These are phyloP conservation scores for Ctenomys sociabilis DNA, from an alignment of 2,113 vertebrate genomes.

Conservation along the genomic window DNA sequence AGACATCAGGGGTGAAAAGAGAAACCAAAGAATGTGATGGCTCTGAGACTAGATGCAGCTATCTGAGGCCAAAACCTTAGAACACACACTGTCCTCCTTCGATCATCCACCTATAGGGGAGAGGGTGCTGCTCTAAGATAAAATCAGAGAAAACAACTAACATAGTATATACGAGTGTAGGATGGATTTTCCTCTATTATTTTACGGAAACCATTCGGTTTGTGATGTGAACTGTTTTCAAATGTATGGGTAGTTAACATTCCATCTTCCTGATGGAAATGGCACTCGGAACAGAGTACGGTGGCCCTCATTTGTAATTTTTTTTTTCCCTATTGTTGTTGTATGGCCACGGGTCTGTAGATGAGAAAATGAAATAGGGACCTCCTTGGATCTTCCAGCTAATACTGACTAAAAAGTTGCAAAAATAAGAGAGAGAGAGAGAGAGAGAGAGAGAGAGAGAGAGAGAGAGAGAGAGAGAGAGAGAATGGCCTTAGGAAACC, in stretches of 20 bases:
- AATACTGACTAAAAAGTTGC: background rate
- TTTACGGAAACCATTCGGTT: background rate
- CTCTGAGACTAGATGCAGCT: background rate
- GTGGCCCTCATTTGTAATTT: background rate
- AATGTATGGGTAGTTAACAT: conserved; percentile 5
- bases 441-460: background rate
- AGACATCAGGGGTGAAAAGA: background rate
- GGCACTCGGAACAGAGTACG: background rate
- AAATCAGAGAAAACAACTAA: conserved; percentile 6
- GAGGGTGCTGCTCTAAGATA: background rate
- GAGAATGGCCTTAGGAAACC: background rate
- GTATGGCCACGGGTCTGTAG: background rate
- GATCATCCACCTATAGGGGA: background rate
- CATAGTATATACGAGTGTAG: background rate
- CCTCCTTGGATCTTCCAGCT: background rate
- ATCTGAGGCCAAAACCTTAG: background rate
- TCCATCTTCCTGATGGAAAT: conserved; percentile 22
- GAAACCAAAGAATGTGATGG: background rate
- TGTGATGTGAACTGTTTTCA: background rate
- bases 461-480: background rate
- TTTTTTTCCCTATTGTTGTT: background rate
- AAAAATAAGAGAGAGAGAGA: background rate
- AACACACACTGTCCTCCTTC: background rate
- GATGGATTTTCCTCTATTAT: background rate
- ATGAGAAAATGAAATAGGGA: background rate